These are phyloP conservation scores for Oscheius sp. DNA, from an alignment of 2,888 invertebrate species.

Conservation along the genomic window DNA sequence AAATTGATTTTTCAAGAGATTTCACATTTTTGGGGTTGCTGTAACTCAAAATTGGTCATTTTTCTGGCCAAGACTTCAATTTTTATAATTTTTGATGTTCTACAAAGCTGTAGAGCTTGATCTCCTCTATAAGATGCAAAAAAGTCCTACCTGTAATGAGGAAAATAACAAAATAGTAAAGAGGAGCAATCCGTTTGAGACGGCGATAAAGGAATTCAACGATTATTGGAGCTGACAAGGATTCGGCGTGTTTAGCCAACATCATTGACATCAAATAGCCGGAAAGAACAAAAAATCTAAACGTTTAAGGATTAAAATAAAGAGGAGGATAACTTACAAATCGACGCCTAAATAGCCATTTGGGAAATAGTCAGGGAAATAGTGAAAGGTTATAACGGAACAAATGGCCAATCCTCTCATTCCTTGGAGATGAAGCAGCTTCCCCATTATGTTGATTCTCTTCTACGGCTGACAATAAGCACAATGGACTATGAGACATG, in stretches of 20 bases:
- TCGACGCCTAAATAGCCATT: conserved; percentile 21
- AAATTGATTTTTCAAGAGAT: too few relatives aligned
- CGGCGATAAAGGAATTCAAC: background rate
- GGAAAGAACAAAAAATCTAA: conserved; percentile 4
- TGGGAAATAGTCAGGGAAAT: background rate
- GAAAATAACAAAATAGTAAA: background rate
- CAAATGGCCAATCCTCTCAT: conserved; percentile 5
- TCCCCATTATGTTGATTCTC: too few relatives aligned
- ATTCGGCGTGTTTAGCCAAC: background rate
- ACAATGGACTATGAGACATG: too few relatives aligned
- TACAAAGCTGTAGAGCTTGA: too few relatives aligned
- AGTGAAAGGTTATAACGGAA: conserved; percentile 6
- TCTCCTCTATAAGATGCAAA: too few relatives aligned
- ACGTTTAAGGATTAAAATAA: background rate
- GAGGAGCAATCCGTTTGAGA: background rate
- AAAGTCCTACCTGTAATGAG: background rate
- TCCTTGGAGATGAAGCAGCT: conserved; percentile 9
- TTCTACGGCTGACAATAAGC: too few relatives aligned
- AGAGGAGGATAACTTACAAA: background rate
- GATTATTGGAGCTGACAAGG: background rate
- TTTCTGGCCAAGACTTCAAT: too few relatives aligned
- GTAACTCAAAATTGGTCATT: too few relatives aligned
- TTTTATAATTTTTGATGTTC: too few relatives aligned
- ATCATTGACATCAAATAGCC: conserved; percentile 17
- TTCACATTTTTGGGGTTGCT: too few relatives aligned